Conservation (phyloP, 2,888 invertebrate species). For the Polydrusus tereticollis region DNA sequence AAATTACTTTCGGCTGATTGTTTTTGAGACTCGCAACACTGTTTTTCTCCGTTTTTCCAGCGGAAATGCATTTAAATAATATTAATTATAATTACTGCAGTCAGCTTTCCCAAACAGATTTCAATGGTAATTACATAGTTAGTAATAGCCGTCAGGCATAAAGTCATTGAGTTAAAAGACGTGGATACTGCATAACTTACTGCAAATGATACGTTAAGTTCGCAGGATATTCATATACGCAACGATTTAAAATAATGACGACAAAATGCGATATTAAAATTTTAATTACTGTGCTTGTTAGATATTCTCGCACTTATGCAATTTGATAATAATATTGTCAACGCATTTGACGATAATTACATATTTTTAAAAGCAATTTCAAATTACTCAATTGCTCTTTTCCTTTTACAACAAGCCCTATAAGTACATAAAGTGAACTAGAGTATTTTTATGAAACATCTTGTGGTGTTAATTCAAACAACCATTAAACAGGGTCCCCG, state of each 20-base stretch:
- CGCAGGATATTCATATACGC: constrained; percentile 25
- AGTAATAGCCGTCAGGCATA: constrained; percentile 18
- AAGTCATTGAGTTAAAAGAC: constrained; percentile 28
- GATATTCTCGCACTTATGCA: not conserved
- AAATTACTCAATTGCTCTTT: too few relatives aligned
- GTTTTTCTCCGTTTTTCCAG: constrained; percentile 28
- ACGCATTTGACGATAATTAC: not conserved
- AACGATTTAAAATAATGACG: constrained; percentile 4
- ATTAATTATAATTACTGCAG: constrained; percentile 44
- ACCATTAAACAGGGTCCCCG: too few relatives aligned
- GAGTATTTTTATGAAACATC: too few relatives aligned
- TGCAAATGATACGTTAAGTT: constrained; percentile 35
- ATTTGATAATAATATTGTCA: not conserved
- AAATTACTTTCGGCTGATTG: constrained; percentile 44
- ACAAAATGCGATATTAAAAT: not conserved
- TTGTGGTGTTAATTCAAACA: too few relatives aligned
- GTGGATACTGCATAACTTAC: constrained; percentile 15
- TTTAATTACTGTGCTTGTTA: constrained; percentile 5
- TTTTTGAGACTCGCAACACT: constrained; percentile 27
- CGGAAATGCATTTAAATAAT: constrained; percentile 46
- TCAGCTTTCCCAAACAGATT: constrained; percentile 41
- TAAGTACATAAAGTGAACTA: too few relatives aligned
- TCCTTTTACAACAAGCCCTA: too few relatives aligned
- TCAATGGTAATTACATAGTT: constrained; percentile 37
- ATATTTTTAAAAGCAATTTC: too few relatives aligned